Percentiles rank a stretch among this genome's conserved stretches.
Evolutionary conservation across 2,113 vertebrate species (phyloP).

Genomic region (Nycticebus coucang): DNA sequence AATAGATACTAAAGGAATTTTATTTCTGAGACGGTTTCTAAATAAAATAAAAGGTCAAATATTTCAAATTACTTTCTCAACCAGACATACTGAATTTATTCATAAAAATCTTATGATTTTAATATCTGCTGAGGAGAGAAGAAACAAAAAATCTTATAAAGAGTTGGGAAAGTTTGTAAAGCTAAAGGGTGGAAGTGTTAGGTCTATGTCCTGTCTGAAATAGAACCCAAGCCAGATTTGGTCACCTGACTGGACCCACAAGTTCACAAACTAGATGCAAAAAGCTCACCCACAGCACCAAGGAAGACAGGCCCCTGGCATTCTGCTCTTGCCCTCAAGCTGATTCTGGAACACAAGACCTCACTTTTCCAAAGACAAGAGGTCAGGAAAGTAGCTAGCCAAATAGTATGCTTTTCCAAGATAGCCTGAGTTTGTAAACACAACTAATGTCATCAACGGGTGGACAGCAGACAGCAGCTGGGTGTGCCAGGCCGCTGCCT

Average conservation of each 20-base stretch:
- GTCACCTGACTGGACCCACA: background rate
- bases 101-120: background rate
- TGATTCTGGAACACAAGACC: background rate
- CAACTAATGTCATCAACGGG: accelerated
- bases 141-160: background rate
- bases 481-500: background rate
- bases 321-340: background rate
- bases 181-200: background rate
- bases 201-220: background rate
- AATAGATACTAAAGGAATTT: background rate
- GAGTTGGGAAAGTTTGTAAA: background rate
- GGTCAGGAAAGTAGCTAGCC: background rate
- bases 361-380: background rate
- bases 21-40: conserved; percentile 41
- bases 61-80: conserved; percentile 52
- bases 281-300: background rate
- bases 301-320: background rate
- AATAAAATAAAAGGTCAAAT: conserved; percentile 39
- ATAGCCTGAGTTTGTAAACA: background rate
- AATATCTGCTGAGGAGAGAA: background rate
- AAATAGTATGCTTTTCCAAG: background rate
- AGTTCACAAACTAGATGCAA: background rate
- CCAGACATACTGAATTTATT: background rate
- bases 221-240: background rate
- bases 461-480: background rate